Evolutionary conservation across 2,888 invertebrate genomes (phyloP), one percentile per base, ranked within the genome.

Genomic region (Phlogophora meticulosa): DNA sequence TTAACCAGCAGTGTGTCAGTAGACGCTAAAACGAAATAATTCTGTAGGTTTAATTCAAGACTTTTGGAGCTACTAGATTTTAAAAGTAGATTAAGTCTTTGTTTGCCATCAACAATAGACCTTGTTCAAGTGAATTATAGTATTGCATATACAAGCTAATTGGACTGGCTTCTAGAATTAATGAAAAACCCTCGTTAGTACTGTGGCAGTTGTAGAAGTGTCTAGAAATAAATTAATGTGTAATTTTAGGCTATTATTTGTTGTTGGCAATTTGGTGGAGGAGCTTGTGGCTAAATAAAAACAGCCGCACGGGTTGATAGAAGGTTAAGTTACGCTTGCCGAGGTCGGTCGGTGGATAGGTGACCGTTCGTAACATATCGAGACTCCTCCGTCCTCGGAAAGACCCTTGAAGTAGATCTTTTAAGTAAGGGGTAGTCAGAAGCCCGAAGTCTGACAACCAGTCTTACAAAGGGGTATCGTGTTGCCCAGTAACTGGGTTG

Each of bases 41-140:
- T 78, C 9, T 52, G 11, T 20, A 58, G 64, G 43, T 70, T 56
- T 53, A 51, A 61, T 72, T 66, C 45, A 32, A 34, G 56, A 56
- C 49, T 72, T 69, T 40, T 48, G 36, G 22, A 48, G 48, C 24
- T 66, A 45, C 51, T 64, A 71, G 72, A 77, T 77, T 81, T 70
- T 68, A 61, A 72, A 79, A 69, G 40, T 40, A 77, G 77, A 81
- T 79, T 68, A 72, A 59, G 55, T 45, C 64, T 63, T 79, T 78
- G 78, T 77, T 42, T 64, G 48, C 28, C 1, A 15, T 20, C 17
- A 61, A 69, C 59, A 80, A 80, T 46, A 48, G 52, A 4, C 51
- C 42, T 49, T 46, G n/a, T 20, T 36, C 17, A 34, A 61, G 34
- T 75, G 36, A 71, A 58, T 76, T 36, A 40, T 65, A 28, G 43